These are phyloP conservation scores for Ladona fulva DNA, from an alignment of 1,140 invertebrate species.

Conservation along the genomic window DNA sequence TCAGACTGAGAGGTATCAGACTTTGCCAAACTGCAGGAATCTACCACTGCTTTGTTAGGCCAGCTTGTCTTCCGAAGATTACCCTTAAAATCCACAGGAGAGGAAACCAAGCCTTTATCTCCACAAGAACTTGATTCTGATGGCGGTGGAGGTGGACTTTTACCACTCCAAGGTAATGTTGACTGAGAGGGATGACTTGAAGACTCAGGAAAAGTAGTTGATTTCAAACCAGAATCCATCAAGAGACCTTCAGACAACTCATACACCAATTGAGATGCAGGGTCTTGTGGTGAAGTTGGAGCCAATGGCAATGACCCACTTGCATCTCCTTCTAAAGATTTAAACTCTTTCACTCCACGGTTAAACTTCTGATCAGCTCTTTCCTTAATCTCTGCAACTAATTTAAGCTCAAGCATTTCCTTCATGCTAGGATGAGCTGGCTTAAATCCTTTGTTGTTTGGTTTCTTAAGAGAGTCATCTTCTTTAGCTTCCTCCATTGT, in stretches of 20 bases:
- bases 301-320: constrained; percentile 14
- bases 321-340: constrained; percentile 21
- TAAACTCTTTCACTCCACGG: constrained; percentile 20
- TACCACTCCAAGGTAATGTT: constrained; percentile 18
- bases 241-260: constrained; percentile 46
- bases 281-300: constrained; percentile 40
- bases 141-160: constrained; percentile 18
- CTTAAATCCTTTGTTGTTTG: constrained; percentile 2
- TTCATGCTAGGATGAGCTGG: constrained; percentile 45
- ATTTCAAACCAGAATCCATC: constrained; percentile 28
- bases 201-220: constrained; percentile 13
- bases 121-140: constrained; percentile 19
- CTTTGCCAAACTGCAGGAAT: constrained; percentile 12
- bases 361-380: constrained; percentile 51
- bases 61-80: constrained; percentile 37
- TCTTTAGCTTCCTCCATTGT: background rate
- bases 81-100: constrained; percentile 44
- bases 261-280: constrained; percentile 66
- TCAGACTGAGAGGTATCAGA: constrained; percentile 27
- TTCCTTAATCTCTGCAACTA: constrained; percentile 73
- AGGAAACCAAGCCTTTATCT: constrained; percentile 20
- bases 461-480: background rate
- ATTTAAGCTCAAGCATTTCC: constrained; percentile 68
- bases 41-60: constrained; percentile 14
- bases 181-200: constrained; percentile 14